Evolutionary conservation across 2,888 invertebrate genomes (phyloP).

Genomic region (Tinea semifulvella): DNA sequence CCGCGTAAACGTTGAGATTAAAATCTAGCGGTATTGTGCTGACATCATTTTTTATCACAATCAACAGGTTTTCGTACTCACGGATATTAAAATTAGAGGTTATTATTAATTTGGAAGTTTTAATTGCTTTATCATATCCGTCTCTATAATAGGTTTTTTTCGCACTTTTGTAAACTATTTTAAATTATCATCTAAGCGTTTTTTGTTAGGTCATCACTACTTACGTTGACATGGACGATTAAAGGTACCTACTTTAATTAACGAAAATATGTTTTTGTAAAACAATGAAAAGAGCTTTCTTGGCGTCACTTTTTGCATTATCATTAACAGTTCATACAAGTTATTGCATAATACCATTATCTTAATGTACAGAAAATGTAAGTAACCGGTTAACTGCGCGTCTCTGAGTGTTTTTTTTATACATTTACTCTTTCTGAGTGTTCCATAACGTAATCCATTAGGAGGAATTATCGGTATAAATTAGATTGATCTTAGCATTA

Average conservation of each 20-base stretch:
- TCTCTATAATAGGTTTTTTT: conserved; percentile 1
- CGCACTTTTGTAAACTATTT: too few species aligned
- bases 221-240: too few species aligned
- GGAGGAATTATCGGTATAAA: neutral
- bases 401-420: too few species aligned
- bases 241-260: too few species aligned
- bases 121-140: conserved; percentile 19
- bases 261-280: too few species aligned
- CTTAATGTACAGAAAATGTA: neutral
- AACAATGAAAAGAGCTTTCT: too few species aligned
- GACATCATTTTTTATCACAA: conserved; percentile 16
- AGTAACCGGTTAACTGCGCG: too few species aligned
- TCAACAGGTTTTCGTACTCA: conserved; percentile 16
- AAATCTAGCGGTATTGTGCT: conserved; percentile 16
- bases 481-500: neutral
- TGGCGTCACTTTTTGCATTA: too few species aligned
- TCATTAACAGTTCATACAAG: too few species aligned
- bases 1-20: conserved; percentile 5
- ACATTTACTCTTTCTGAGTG: neutral
- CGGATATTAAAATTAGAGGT: conserved; percentile 15
- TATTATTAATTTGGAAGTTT: conserved; percentile 9
- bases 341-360: neutral
- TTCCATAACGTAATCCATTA: neutral
- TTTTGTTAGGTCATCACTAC: too few species aligned
- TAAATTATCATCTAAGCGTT: too few species aligned